Percentiles rank a stretch among this genome's conserved stretches.
Evolutionary conservation across 1,140 invertebrate species (phyloP).

Genomic region (Diorhabda elongata): DNA sequence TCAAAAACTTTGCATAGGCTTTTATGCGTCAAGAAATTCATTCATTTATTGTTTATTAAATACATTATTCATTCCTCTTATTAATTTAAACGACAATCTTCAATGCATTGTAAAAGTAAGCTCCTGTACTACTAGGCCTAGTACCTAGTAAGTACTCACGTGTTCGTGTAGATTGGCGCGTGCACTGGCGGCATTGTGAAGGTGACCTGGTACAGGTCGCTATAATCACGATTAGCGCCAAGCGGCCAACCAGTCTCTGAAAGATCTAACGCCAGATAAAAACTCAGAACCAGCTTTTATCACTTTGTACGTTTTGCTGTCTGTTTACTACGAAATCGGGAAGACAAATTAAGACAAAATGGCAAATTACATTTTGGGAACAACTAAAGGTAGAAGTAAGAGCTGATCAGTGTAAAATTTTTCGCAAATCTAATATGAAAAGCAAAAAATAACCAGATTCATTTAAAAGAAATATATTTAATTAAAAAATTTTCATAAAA

Average conservation of each 20-base stretch:
- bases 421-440: too few relatives aligned
- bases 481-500: too few relatives aligned
- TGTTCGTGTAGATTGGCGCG: slow-evolving; percentile 28
- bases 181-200: slow-evolving; percentile 36
- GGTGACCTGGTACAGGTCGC: slow-evolving; percentile 34
- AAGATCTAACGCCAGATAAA: slow-evolving; percentile 28
- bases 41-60: too few relatives aligned
- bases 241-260: slow-evolving; percentile 23
- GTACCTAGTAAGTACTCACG: slow-evolving; percentile 9
- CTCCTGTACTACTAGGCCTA: neutral
- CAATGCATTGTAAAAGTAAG: neutral
- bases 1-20: too few relatives aligned
- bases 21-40: too few relatives aligned
- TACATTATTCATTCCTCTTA: too few relatives aligned
- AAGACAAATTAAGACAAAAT: slow-evolving; percentile 5
- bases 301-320: slow-evolving; percentile 5
- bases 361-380: too few relatives aligned
- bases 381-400: too few relatives aligned
- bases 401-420: too few relatives aligned
- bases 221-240: slow-evolving; percentile 29
- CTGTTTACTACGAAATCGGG: neutral
- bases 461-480: too few relatives aligned
- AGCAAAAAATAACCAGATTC: too few relatives aligned
- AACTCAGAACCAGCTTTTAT: slow-evolving; percentile 18
- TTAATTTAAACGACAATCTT: too few relatives aligned